These are phyloP conservation scores for Spinus olivaceus DNA, from an alignment of 2,797 vertebrate genomes.

Conservation along the genomic window DNA sequence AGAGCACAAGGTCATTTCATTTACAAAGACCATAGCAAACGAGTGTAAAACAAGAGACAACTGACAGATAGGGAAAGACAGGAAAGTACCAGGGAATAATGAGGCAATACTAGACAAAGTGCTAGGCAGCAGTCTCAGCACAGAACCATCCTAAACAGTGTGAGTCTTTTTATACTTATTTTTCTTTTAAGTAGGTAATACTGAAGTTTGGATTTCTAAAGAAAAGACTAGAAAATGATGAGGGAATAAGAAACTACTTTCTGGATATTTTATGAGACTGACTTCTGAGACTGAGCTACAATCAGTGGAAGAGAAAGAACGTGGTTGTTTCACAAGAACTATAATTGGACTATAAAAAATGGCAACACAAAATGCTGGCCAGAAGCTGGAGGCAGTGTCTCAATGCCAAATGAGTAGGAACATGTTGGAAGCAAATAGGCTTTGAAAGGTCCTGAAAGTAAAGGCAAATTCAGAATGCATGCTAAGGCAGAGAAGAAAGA, in stretches of 20 bases:
- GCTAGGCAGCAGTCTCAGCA: background rate
- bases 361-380: background rate
- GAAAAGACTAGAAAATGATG: background rate
- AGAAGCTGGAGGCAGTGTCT: background rate
- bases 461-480: background rate
- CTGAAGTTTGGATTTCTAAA: background rate
- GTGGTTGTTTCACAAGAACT: background rate
- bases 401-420: background rate
- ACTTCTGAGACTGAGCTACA: background rate
- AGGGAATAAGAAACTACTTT: background rate
- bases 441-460: conserved; percentile 3
- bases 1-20: background rate
- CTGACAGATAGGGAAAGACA: background rate
- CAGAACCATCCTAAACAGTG: background rate
- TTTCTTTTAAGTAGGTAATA: background rate
- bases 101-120: background rate
- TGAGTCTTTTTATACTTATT: background rate
- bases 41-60: background rate
- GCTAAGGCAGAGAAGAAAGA: background rate
- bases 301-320: background rate
- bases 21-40: background rate
- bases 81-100: background rate
- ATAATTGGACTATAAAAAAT: background rate
- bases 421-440: background rate
- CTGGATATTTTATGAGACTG: background rate